Evolutionary conservation across 2,797 vertebrate species (phyloP), one percentile per base, ranked within the genome.

Genomic region (Microctenopoma lineatum): DNA sequence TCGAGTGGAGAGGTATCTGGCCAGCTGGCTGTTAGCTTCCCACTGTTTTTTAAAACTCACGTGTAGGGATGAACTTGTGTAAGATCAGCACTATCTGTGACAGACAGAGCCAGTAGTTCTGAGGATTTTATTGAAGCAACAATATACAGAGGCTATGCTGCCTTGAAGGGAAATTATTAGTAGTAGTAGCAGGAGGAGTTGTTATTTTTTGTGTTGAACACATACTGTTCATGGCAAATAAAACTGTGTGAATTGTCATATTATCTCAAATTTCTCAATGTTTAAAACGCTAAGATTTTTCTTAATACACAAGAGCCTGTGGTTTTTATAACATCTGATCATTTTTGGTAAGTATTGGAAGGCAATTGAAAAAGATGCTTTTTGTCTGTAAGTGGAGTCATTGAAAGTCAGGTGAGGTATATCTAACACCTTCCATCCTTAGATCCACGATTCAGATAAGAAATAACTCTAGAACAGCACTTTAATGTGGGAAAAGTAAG

Each of bases 21-120:
- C 26, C 10, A 53, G 27, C 41, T 66, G 54, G 54, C 32, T 70
- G 61, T 71, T 60, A 58, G 54, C 52, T 73, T 66, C 65, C 18
- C 48, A 4, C 63, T 53, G 44, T 57, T 68, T 65, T 76, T 70
- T 68, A 59, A 41, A 53, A 50, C 70, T 61, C 67, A 8, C 38
- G 47, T 53, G 54, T 38, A 16, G 53, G 59, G 44, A 62, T 26
- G 11, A 79, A 47, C 65, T 69, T 52, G 74, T 71, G 59, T 68
- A 38, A 76, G 42, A 80, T 82, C 70, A 64, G 58, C 70, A 47
- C 55, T 65, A n/a, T 48, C 76, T 79, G 56, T 80, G 86, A 84
- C 66, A 34, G 82, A 85, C 80, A 73, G 81, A 77, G 76, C 52
- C 86, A 84, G 76, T 72, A 16, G 81, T 71, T 76, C 63, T 48